Evolutionary conservation across 2,888 invertebrate genomes (phyloP).

Genomic region (Carabus problematicus): DNA sequence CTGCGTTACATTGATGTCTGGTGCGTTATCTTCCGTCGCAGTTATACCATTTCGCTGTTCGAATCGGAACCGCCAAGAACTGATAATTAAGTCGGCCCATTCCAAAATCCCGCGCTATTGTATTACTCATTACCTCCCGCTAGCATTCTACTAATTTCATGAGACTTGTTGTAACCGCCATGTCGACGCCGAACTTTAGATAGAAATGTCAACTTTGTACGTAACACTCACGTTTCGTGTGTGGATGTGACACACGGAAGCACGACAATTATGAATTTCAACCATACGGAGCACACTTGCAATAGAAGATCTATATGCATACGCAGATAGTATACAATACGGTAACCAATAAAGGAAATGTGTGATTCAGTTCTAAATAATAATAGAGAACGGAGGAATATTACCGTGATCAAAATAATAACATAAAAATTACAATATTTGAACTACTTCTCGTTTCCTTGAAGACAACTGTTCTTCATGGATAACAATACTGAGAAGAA

Average conservation of each 20-base stretch:
- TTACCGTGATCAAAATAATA: no score
- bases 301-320: no score
- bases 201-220: conserved; percentile 25
- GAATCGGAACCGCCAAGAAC: conserved; percentile 34
- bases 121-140: conserved; percentile 26
- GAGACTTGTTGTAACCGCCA: conserved; percentile 20
- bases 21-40: conserved; percentile 1
- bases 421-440: no score
- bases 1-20: conserved; percentile 14
- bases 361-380: no score
- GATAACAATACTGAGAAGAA: no score
- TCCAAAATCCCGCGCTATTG: conserved; percentile 37
- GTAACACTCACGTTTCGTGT: not conserved
- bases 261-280: not conserved
- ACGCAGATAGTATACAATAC: no score
- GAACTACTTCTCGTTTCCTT: no score
- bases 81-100: conserved; percentile 40
- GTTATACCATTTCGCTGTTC: conserved; percentile 15
- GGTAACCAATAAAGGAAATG: no score
- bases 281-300: no score
- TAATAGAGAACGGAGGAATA: no score
- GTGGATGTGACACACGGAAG: not conserved
- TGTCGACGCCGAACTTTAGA: conserved; percentile 3
- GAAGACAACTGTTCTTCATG: no score
- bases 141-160: conserved; percentile 40